These are phyloP conservation scores for Patella vulgata DNA, from an alignment of 1,140 invertebrate species.

Conservation along the genomic window DNA sequence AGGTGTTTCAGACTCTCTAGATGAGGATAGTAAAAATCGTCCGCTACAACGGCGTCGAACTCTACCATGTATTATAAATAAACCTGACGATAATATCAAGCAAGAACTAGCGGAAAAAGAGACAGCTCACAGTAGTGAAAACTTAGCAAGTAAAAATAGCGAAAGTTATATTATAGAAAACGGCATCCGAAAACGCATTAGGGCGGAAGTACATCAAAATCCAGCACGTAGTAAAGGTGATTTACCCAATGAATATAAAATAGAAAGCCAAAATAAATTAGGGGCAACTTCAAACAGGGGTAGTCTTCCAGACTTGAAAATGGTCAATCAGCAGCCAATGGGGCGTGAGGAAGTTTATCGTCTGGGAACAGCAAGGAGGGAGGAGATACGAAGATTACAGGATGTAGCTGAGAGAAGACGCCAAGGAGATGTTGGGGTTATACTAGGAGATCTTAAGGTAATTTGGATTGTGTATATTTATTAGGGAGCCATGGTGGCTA, in stretches of 20 bases:
- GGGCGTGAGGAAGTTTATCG: constrained; percentile 94
- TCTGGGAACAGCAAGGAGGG: constrained; percentile 89
- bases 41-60: constrained; percentile 57
- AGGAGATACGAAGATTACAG: constrained; percentile 89
- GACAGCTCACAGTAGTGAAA: constrained; percentile 59
- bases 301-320: constrained; percentile 89
- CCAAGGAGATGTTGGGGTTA: constrained; percentile 62
- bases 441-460: constrained; percentile 84
- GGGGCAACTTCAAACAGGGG: constrained; percentile 56
- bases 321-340: constrained; percentile 73
- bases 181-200: constrained; percentile 65
- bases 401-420: constrained; percentile 82
- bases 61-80: constrained; percentile 60
- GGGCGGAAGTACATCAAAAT: constrained; percentile 43
- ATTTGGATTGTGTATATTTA: no score
- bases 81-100: constrained; percentile 2
- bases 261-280: constrained; percentile 80
- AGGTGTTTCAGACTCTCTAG: constrained; percentile 63
- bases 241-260: constrained; percentile 71
- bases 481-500: no score
- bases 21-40: constrained; percentile 46
- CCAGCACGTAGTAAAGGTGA: constrained; percentile 51
- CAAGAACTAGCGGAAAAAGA: constrained; percentile 32
- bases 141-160: constrained; percentile 47
- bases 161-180: constrained; percentile 67